Conservation (phyloP, 2,113 vertebrate genomes). For the Taurulus bubalis region DNA sequence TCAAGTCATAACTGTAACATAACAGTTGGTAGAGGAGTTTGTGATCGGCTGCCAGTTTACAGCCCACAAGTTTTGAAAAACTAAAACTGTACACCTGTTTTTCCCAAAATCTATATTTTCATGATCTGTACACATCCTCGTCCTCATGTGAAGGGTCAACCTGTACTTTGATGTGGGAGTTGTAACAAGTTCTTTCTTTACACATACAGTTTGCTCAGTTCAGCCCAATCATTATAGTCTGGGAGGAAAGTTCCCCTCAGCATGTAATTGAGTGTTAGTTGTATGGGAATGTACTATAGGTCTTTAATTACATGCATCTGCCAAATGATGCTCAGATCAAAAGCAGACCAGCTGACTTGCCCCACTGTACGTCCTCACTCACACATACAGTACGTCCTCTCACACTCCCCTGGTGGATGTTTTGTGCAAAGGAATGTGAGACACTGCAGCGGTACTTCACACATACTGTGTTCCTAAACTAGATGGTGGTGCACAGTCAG, state of each 20-base stretch:
- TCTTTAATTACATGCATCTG: background rate
- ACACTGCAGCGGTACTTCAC: background rate
- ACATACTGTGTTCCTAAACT: background rate
- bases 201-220: background rate
- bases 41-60: background rate
- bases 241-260: background rate
- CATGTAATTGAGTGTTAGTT: background rate
- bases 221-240: background rate
- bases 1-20: no score
- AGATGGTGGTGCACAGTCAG: conserved; percentile 14
- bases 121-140: background rate
- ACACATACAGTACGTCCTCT: background rate
- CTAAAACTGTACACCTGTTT: background rate
- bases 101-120: background rate
- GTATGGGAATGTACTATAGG: background rate
- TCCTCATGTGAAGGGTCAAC: background rate
- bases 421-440: background rate
- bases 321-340: background rate
- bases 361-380: background rate
- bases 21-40: background rate
- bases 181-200: background rate
- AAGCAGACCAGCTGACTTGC: background rate
- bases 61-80: background rate
- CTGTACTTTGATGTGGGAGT: background rate
- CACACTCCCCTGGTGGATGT: background rate